A percentile compares a stretch with the other conserved stretches of the same genome.
phyloP scores from a whole-genome alignment of 2,797 vertebrate genomes.

The Pterois miles region DNA sequence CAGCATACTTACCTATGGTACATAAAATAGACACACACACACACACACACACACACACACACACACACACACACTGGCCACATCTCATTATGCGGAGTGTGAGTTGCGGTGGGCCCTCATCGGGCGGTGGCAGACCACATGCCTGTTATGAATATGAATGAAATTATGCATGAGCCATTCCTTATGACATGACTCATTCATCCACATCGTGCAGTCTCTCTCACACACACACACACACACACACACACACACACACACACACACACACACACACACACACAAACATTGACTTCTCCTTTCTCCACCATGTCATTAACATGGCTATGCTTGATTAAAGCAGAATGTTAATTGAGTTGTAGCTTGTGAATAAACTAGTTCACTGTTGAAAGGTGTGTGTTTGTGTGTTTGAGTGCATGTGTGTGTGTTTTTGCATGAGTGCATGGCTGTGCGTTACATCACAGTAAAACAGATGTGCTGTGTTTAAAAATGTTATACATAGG shows the following conservation, averaged over 20 bases:
- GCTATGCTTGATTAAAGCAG: conserved; percentile 67
- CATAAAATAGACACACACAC: conserved; percentile 9
- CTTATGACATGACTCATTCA: conserved; percentile 81
- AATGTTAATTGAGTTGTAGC: conserved; percentile 67
- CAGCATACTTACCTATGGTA: conserved; percentile 41
- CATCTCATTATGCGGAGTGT: conserved; percentile 76
- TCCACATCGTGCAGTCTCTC: conserved; percentile 58
- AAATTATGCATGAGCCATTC: conserved; percentile 80
- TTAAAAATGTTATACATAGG: background rate
- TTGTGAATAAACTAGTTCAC: conserved; percentile 55
- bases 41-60: conserved; percentile 10
- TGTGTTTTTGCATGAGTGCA: conserved; percentile 15
- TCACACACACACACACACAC: background rate
- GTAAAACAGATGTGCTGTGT: background rate
- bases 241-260: conserved; percentile 19
- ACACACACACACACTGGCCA: conserved; percentile 36
- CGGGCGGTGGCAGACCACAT: conserved; percentile 73
- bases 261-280: conserved; percentile 13
- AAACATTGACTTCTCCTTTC: conserved; percentile 51
- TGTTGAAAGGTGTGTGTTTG: conserved; percentile 33
- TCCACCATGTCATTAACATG: conserved; percentile 52
- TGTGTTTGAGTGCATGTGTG: conserved; percentile 26
- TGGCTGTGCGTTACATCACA: background rate
- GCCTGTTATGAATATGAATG: conserved; percentile 83
- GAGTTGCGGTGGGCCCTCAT: conserved; percentile 73